Base-by-base conservation (phyloP, 2,113 vertebrate species). In the Oceanites oceanicus region DNA sequence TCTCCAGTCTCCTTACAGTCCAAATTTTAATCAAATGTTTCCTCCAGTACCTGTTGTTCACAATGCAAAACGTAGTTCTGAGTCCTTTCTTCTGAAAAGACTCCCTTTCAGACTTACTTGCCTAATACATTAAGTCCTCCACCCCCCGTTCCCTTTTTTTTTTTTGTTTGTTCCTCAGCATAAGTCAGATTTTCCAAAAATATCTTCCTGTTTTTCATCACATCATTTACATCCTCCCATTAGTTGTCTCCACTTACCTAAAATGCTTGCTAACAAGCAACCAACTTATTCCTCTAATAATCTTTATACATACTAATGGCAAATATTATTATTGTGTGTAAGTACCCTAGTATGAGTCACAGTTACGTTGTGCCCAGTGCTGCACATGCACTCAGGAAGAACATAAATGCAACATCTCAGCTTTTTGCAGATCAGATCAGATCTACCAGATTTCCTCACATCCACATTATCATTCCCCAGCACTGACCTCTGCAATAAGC, bases 121-220 rank as follows among this genome's bases (percentile, higher is more conserved):
- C 13, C 8, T 40, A 75, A 56, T 26, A 4, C 8, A 38, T n/a
- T 52, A 52, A 65, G 61, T 27, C 11, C 11, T 66, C 7, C 0
- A 1, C 10, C 20, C 13, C 3, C 9, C 4, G 2, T 4, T 18
- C 16, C 6, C 2, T 30, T 20, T 32, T 14, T 50, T 53, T 5
- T 29, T 9, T 3, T 20, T 32, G 15, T 3, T 67, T 63, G 3
- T n/a, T 74, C 11, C 81, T 70, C 38, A 56, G 16, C 21, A n/a
- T 42, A 45, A 9, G 16, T 49, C 12, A 65, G 13, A 16, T 11
- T 36, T 47, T 91, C 25, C 44, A 50, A 68, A 75, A 50, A 3
- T 13, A 65, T 44, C 9, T 11, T 76, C 2, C 10, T 58, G 10
- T 23, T 78, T 96, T 92, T 73, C 9, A 16, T 66, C 22, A 53